Percentiles rank a stretch among this genome's conserved stretches.
Conservation (phyloP, 1,140 invertebrate species). For the Galleria mellonella region DNA sequence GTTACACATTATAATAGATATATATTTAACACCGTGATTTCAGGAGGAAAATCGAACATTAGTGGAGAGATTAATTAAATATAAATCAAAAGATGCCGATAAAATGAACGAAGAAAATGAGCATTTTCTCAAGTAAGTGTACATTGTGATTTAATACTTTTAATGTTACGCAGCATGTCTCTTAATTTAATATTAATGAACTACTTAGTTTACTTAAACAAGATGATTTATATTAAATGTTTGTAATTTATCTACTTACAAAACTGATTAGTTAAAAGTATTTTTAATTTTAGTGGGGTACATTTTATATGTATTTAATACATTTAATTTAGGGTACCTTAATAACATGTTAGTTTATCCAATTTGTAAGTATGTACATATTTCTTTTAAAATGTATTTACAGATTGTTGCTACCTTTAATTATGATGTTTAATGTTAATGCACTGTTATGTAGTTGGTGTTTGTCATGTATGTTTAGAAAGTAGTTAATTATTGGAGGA, state of each 20-base stretch:
- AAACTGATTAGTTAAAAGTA: no score
- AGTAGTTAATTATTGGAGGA: no score
- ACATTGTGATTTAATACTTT: slow-evolving; percentile 14
- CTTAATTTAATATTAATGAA: background rate
- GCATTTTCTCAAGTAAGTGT: slow-evolving; percentile 87
- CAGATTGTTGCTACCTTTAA: slow-evolving; percentile 35
- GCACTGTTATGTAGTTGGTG: slow-evolving; percentile 23
- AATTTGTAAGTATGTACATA: slow-evolving; percentile 3
- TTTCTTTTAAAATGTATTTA: slow-evolving; percentile 7
- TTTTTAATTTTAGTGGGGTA: no score
- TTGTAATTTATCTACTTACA: no score
- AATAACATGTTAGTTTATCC: no score
- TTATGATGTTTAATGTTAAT: slow-evolving; percentile 8
- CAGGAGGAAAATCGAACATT: slow-evolving; percentile 93
- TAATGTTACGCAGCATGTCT: background rate
- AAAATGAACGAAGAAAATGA: slow-evolving; percentile 96
- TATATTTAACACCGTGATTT: slow-evolving; percentile 32
- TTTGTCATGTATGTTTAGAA: slow-evolving; percentile 15
- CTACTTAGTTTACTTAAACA: background rate
- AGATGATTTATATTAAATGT: no score
- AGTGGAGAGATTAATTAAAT: slow-evolving; percentile 90
- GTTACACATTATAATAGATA: slow-evolving; percentile 3
- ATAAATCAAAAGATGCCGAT: slow-evolving; percentile 95
- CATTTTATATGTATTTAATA: no score
- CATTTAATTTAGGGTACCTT: no score